These are phyloP conservation scores for Argyra leucocephala DNA, from an alignment of 2,888 invertebrate species.

Conservation along the genomic window DNA sequence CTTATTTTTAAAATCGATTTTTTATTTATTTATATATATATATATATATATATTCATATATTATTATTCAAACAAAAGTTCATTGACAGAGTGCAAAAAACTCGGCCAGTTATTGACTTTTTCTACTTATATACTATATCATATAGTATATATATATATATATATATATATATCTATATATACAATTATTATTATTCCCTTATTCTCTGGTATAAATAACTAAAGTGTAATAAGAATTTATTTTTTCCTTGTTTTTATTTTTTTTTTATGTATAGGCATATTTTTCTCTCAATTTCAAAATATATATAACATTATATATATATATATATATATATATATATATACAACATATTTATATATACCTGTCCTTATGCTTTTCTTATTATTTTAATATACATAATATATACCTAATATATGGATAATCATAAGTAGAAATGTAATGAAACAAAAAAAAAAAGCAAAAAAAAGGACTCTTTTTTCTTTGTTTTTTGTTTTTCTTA, in stretches of 20 bases:
- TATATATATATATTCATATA: too few species aligned
- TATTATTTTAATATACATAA: too few species aligned
- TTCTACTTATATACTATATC: slow-evolving; percentile 7
- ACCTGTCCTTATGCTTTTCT: slow-evolving; percentile 1
- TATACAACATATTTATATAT: not conserved
- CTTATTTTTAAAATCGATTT: slow-evolving; percentile 1
- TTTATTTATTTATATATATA: too few species aligned
- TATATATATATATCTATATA: too few species aligned
- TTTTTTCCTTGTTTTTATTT: not conserved
- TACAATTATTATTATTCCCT: not conserved
- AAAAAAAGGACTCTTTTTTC: too few species aligned
- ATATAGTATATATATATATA: not conserved
- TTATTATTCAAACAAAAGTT: slow-evolving; percentile 22
- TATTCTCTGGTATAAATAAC: not conserved
- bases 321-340: not conserved
- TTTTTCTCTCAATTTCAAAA: not conserved
- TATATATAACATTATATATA: not conserved
- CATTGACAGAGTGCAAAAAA: slow-evolving; percentile 24
- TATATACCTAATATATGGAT: too few species aligned
- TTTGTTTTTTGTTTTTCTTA: too few species aligned
- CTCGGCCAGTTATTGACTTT: slow-evolving; percentile 25
- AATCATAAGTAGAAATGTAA: too few species aligned
- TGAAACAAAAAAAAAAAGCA: too few species aligned
- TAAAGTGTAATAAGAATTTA: not conserved
- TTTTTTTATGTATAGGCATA: not conserved